Evolutionary conservation across 2,797 vertebrate genomes (phyloP), one percentile per base, ranked within the genome.

Genomic region (Clarias fuscus): DNA sequence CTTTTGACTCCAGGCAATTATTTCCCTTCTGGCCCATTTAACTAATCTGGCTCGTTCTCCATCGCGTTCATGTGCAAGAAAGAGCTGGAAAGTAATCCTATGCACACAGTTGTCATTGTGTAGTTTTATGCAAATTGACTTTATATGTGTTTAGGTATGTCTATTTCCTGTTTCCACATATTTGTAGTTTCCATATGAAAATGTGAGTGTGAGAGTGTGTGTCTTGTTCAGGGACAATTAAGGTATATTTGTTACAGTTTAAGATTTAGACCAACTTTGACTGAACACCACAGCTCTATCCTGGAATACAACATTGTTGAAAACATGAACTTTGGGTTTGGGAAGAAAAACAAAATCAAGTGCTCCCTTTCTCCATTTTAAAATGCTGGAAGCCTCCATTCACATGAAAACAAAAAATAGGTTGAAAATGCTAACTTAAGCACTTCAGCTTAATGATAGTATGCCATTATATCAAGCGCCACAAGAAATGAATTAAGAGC

Each of bases 1-100:
- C 91, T 91, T 84, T 37, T 91, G 91, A 94, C 93, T 94, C 93
- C 90, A 93, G 92, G 92, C 93, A 94, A 94, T 95, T 93, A 95
- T 93, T 92, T 92, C 90, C 90, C 90, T 53, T 91, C 89, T 91
- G 88, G 33, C 82, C 88, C 84, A 85, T 86, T 89, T 84, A 84
- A 87, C 76, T 65, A 33, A 85, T 78, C 73, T 77, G 78, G 53
- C 81, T 80, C 68, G n/a, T 84, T 83, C 85, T 27, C 43, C 86
- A 72, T 67, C 82, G 67, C 78, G 56, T 77, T 80, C 81, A 89
- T 75, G 83, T 85, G 86, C 86, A 56, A 67, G 56, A 86, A 87
- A 81, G 48, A 76, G 33, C 82, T 18, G 24, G 53, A 88, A 87
- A 87, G 88, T 84, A 88, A 90, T 90, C 79, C 75, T 78, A 40